Conservation (phyloP, 2,888 invertebrate species). For the Plebejus melissa region DNA sequence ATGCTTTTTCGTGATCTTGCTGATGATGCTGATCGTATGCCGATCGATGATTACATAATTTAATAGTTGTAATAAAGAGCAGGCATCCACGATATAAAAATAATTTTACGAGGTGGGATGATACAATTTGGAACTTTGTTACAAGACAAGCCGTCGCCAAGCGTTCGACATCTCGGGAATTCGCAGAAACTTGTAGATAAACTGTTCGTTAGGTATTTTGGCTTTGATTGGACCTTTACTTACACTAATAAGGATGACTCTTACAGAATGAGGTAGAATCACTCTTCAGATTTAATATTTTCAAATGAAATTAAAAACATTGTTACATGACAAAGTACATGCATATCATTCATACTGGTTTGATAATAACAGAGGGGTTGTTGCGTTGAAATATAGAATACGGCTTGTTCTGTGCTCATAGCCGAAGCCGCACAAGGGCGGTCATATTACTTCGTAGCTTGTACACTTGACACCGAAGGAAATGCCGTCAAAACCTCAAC, state of each 20-base stretch:
- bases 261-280: too few relatives aligned
- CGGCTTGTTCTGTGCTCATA: conserved; percentile 11
- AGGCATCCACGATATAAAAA: not conserved
- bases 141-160: not conserved
- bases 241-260: too few relatives aligned
- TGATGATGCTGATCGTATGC: not conserved
- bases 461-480: conserved; percentile 23
- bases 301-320: not conserved
- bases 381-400: conserved; percentile 13
- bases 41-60: conserved; percentile 5
- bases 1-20: not conserved
- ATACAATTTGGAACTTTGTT: not conserved
- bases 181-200: not conserved
- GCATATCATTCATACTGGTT: not conserved
- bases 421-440: conserved; percentile 14
- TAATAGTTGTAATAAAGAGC: conserved; percentile 5
- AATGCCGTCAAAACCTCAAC: conserved; percentile 22
- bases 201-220: not conserved
- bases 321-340: not conserved
- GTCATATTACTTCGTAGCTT: conserved; percentile 12
- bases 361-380: not conserved
- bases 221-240: not conserved
- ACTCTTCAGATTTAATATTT: not conserved
- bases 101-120: not conserved
- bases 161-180: not conserved